Evolutionary conservation across 2,888 invertebrate genomes (phyloP).

Genomic region (Napeogenes sylphis): DNA sequence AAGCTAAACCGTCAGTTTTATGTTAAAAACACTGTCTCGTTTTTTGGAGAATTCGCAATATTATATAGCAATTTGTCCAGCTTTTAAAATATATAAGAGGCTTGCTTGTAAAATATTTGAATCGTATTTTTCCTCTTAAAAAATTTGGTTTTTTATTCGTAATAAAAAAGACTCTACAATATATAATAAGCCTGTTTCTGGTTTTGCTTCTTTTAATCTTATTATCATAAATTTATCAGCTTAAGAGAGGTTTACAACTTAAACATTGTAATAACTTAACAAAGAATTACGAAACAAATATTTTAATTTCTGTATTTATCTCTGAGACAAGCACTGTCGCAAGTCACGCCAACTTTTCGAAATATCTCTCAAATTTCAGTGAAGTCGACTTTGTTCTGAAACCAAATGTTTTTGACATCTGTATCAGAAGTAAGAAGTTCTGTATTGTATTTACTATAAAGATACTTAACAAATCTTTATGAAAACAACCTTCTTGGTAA

Average conservation of each 20-base stretch:
- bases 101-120: neutral
- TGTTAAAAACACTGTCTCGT: constrained; percentile 42
- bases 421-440: constrained; percentile 14
- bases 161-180: too few relatives aligned
- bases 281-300: neutral
- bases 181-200: too few relatives aligned
- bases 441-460: constrained; percentile 13
- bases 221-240: too few relatives aligned
- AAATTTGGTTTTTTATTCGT: neutral
- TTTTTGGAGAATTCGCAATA: constrained; percentile 6
- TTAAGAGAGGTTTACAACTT: too few relatives aligned
- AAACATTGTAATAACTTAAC: neutral
- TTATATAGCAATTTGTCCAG: constrained; percentile 2
- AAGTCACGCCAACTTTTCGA: constrained; percentile 1
- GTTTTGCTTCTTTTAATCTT: too few relatives aligned
- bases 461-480: constrained; percentile 4
- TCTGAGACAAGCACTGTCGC: neutral
- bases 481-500: neutral
- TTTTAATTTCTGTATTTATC: neutral
- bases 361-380: constrained; percentile 14
- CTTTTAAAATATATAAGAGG: constrained; percentile 1
- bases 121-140: neutral
- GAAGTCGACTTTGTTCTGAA: constrained; percentile 20
- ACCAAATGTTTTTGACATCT: constrained; percentile 27
- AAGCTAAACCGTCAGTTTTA: constrained; percentile 55